These are phyloP conservation scores for Alethe castanea DNA, from an alignment of 2,113 vertebrate genomes.

Conservation along the genomic window DNA sequence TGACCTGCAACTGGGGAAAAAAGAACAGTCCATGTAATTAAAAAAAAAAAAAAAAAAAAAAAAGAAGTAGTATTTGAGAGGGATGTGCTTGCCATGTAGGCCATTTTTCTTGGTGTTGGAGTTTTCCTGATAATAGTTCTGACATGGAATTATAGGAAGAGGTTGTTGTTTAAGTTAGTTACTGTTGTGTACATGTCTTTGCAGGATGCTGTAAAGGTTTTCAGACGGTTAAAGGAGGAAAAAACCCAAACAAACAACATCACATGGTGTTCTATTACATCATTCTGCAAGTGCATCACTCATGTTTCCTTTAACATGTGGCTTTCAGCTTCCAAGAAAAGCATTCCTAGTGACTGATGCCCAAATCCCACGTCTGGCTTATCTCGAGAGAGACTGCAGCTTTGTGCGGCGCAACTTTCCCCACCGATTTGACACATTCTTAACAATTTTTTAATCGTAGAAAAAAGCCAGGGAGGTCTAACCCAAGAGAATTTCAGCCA, in stretches of 20 bases:
- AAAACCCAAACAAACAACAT: background rate
- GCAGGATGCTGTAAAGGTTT: background rate
- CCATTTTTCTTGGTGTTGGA: background rate
- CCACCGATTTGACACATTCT: background rate
- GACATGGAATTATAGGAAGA: background rate
- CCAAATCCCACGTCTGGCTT: background rate
- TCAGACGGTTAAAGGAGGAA: background rate
- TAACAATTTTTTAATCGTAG: background rate
- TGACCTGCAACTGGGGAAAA: background rate
- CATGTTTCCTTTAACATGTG: background rate
- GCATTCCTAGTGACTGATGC: background rate
- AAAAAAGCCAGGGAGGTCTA: background rate
- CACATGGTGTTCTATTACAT: background rate
- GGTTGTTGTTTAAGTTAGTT: background rate
- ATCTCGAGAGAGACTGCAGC: background rate
- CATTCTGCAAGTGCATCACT: background rate
- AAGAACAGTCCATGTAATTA: background rate
- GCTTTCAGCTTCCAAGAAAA: background rate
- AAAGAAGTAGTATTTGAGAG: background rate
- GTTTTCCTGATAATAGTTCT: background rate
- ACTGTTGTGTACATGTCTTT: background rate
- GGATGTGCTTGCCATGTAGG: background rate
- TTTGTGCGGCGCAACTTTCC: background rate
- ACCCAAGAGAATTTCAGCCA: background rate
- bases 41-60: rapidly evolving